These are phyloP conservation scores for Mimachlamys varia DNA, from an alignment of 2,888 invertebrate species.

Conservation along the genomic window DNA sequence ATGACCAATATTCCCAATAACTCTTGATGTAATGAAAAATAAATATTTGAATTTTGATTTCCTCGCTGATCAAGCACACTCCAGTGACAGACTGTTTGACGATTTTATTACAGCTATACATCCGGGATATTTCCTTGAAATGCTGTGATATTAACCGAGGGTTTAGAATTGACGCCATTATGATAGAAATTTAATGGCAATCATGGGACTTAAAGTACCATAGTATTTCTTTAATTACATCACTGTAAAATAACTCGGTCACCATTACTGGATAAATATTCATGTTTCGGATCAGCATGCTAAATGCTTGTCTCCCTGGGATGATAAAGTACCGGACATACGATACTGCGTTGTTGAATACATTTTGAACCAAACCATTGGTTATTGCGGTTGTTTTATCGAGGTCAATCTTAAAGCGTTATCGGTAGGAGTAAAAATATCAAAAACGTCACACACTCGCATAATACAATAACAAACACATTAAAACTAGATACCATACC, in stretches of 20 bases:
- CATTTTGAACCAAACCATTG: too few species aligned
- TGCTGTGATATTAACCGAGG: background rate
- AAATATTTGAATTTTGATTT: conserved; percentile 7
- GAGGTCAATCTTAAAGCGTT: too few species aligned
- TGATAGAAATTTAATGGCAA: background rate
- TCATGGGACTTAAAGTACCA: background rate
- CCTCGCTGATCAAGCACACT: background rate
- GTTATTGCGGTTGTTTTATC: too few species aligned
- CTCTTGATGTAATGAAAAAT: background rate
- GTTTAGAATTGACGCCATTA: background rate
- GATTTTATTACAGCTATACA: background rate
- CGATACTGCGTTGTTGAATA: too few species aligned
- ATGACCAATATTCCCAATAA: background rate
- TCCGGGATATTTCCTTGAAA: background rate
- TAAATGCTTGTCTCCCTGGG: too few species aligned
- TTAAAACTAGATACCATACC: too few species aligned
- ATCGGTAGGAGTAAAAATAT: too few species aligned
- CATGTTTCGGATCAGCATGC: too few species aligned
- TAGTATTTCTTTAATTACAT: background rate
- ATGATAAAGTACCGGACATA: too few species aligned
- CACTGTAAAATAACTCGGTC: background rate
- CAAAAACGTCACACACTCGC: too few species aligned
- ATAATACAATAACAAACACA: too few species aligned
- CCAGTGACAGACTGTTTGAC: background rate
- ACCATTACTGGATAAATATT: too few species aligned